Evolutionary conservation across 2,888 invertebrate genomes (phyloP), one percentile per base, ranked within the genome.

Genomic region (Athripsodes cinereus): DNA sequence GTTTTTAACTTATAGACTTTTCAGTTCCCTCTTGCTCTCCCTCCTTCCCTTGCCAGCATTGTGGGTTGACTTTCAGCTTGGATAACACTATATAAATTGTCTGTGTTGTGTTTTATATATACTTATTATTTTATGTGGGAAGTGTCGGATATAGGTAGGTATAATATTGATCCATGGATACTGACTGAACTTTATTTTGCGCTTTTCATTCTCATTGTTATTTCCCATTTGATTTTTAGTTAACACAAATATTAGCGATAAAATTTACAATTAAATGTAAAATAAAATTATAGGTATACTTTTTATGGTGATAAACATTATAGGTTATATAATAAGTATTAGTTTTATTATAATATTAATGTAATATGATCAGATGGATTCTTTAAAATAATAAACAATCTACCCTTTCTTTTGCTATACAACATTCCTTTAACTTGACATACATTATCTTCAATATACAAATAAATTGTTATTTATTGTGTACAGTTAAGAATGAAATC

Each of bases 121-220:
- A 6, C 10, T 26, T 40, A 40, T 40, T 40, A 40, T 40, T 8
- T 16, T 40, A 13, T 5, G 16, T 8, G 40, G 40, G 40, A 40
- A 40, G 13, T 40, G 40, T 40, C 40, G 13, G 5, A 3, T 26
- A 26, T 26, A 3, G 3, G 13, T 40, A n/a, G 40, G 40, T 40
- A n/a, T 40, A 40, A 13, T 40, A 40, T 40, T 13, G 5, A 26
- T 26, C 10, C 2, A 40, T 40, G 40, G 13, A 40, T 16, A 46
- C 53, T 60, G 63, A 63, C 63, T 63, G 63, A 63, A 55, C 31
- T 61, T 58, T 57, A 57, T 51, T 54, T 47, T 61, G 58, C 61
- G 59, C 60, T 57, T 63, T 63, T 59, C 35, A 59, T 61, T 40
- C 40, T 40, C 40, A 40, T 8, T 40, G 40, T 40, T 13, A 40